Evolutionary conservation across 2,888 invertebrate species (phyloP), one percentile per base, ranked within the genome.

Genomic region (Macaria notata): DNA sequence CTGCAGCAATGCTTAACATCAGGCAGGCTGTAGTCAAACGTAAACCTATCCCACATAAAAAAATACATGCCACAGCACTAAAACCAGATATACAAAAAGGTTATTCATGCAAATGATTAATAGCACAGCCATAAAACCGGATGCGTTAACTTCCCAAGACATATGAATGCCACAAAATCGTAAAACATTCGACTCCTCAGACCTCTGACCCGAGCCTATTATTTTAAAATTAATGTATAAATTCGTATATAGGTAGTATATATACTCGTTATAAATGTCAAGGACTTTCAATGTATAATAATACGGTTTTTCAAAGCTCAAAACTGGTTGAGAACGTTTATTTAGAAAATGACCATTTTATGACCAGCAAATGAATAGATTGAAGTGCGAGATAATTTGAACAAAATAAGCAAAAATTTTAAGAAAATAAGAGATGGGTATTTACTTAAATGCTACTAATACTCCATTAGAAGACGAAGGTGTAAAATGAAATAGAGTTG

Each of bases 261-360:
- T 42, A 49, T 52, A 66, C 63, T 51, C 31, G 66, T 66, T 62
- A 53, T 53, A 67, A 67, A 67, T 65, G 65, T 67, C 66, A 67
- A 67, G 66, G 66, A 50, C 57, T 39, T 45, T 31, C 53, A 39
- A 46, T 29, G 19, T 43, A 33, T 49, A 39, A 43, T 55, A 50
- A 45, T 39, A 33, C 47, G 19, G 54, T 49, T 49, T 55, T 49
- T 46, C 31, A 48, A 42, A 41, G 30, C 44, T 57, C 50, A 49
- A 51, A 52, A 49, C 19, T 45, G 31, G 46, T 56, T 54, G 55
- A 46, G 50, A 54, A 51, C 41, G 47, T 52, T 63, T 60, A 50
- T 52, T 63, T 60, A 50, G 41, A 54, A 62, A 61, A 53, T 61
- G 63, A 60, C 45, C 43, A 53, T 53, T 46, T 38, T 3, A 9